Evolutionary conservation across 2,797 vertebrate genomes (phyloP).

Genomic region (Diplodus puntazzo): DNA sequence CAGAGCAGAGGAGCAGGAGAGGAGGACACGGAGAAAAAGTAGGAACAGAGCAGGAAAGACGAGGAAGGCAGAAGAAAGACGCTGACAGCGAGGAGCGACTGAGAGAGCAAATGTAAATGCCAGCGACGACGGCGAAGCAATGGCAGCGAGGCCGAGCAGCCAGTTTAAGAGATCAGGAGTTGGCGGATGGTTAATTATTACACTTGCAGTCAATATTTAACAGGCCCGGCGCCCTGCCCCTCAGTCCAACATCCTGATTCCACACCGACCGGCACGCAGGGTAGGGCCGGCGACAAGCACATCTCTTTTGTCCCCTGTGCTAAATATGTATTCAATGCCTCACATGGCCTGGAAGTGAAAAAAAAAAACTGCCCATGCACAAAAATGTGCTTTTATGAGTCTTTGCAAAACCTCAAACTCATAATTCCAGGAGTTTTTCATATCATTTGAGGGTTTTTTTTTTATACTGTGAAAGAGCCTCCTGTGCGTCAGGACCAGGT

Average conservation of each 20-base stretch:
- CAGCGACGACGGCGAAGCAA: conserved; percentile 62
- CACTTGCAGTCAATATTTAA: conserved; percentile 87
- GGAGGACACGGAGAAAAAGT: background rate
- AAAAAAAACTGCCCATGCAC: background rate
- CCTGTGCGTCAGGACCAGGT: background rate
- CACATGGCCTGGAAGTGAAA: background rate
- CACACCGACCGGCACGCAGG: conserved; percentile 71
- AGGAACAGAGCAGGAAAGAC: conserved; percentile 10
- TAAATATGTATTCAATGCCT: conserved; percentile 52
- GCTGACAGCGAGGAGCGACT: background rate
- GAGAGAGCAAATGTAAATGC: conserved; percentile 41
- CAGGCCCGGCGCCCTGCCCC: conserved; percentile 84
- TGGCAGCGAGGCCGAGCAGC: conserved; percentile 76
- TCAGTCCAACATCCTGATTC: conserved; percentile 87
- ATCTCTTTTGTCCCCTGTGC: conserved; percentile 71
- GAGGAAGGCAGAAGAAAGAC: conserved; percentile 12
- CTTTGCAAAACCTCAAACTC: background rate
- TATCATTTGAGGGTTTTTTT: background rate
- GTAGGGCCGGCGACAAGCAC: conserved; percentile 70
- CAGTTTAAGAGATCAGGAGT: conserved; percentile 84
- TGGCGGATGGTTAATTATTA: conserved; percentile 87
- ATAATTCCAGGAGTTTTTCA: background rate
- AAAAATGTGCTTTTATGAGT: background rate
- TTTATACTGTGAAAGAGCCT: background rate
- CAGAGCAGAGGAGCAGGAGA: background rate